Base-by-base conservation (phyloP, 2,113 vertebrate genomes). In the Dasyprocta punctata region DNA sequence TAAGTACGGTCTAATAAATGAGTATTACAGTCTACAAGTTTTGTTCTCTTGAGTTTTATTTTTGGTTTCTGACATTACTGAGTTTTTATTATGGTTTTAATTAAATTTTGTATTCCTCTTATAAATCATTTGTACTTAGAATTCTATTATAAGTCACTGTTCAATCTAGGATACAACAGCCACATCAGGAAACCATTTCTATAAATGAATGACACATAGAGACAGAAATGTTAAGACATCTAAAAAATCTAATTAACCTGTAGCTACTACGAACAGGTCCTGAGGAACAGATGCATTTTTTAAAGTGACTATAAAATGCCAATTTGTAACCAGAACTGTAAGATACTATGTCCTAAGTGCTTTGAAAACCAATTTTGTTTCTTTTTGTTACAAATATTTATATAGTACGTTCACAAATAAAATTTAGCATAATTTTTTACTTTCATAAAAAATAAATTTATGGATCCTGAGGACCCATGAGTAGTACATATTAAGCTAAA, bases 221-320 rank as follows among this genome's bases (percentile, higher is more conserved):
- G 20, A 89, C 19, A 86, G 30, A 92, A 92, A 92, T 12, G 33
- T 80, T 44, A 75, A 65, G 30, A 92, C 49, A 97, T 54, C 17
- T 87, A 36, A 90, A 92, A 95, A 95, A 95, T 65, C n/a, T 44
- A 93, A 93, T 95, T 44, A 94, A 77, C 41, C 73, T 2, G 28
- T 1, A 16, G 26, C 41, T 47, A 77, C 41, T 47, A 47, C 24
- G 47, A 44, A 77, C 5, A 20, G 24, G 41, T 77, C 41, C 73
- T 77, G 73, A 77, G 41, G 41, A 77, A 77, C 13, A 13, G 13
- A 77, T 14, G 24, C 13, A 58, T 58, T 58, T 58, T 65, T 69
- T 69, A n/a, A 75, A 75, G 71, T 26, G 20, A 47, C 7, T 77
- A 13, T 47, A 77, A 49, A 47, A 49, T 77, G 26, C 44, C 73